A percentile compares a stretch with the other conserved stretches of the same genome.
Conservation (phyloP, 2,797 vertebrate species). For the Anguilla anguilla region DNA sequence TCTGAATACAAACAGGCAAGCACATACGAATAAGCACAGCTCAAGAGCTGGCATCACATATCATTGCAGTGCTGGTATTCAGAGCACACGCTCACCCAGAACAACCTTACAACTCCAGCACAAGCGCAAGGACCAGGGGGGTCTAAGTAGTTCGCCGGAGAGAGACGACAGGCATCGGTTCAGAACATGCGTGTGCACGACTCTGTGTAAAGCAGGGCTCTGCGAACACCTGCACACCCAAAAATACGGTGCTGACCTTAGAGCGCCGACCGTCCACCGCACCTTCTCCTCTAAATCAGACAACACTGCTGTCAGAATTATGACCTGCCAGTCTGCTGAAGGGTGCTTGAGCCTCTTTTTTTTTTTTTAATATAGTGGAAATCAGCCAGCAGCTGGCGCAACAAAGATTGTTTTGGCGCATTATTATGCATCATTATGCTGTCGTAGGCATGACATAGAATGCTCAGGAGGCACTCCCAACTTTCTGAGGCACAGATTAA, state of each 20-base stretch:
- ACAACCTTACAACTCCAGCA: no score
- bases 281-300: neutral
- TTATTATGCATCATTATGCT: neutral
- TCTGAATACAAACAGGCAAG: no score
- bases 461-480: neutral
- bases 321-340: neutral
- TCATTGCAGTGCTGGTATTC: no score
- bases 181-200: neutral
- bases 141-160: no score
- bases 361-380: no score
- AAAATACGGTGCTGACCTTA: neutral
- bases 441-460: neutral
- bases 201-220: neutral
- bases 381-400: neutral
- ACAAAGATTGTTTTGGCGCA: neutral
- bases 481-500: neutral
- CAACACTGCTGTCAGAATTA: neutral
- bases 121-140: no score
- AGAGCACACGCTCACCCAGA: no score
- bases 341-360: no score
- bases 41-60: no score
- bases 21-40: no score
- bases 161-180: neutral
- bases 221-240: neutral
- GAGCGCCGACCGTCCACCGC: neutral